A percentile compares a stretch with the other conserved stretches of the same genome.
phyloP scores from a whole-genome alignment of 2,888 invertebrate species.

The Nymphalis c-album region DNA sequence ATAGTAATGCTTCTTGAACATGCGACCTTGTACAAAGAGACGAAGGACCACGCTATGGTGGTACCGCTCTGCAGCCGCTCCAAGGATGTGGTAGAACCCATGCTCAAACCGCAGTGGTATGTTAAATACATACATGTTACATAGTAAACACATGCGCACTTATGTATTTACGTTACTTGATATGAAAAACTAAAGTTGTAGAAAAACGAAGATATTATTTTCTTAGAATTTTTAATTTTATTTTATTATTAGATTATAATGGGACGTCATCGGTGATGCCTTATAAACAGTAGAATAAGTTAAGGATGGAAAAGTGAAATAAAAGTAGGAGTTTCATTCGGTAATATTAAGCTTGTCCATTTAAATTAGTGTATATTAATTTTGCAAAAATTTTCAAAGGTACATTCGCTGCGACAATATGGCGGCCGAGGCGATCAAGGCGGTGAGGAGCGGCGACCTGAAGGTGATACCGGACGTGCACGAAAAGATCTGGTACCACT shows the following conservation, averaged over 20 bases:
- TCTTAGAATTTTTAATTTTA: no score
- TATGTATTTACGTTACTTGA: no score
- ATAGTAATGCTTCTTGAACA: slow-evolving; percentile 89
- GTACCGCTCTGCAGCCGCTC: slow-evolving; percentile 97
- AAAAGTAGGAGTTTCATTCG: not conserved
- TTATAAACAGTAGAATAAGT: no score
- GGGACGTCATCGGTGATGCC: no score
- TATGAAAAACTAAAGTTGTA: no score
- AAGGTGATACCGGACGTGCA: slow-evolving; percentile 95
- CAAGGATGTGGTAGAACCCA: slow-evolving; percentile 97
- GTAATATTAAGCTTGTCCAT: not conserved
- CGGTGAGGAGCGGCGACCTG: slow-evolving; percentile 89
- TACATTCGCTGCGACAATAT: slow-evolving; percentile 94
- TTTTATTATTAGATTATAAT: no score
- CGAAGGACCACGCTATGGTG: slow-evolving; percentile 96
- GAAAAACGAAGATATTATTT: no score
- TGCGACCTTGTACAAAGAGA: slow-evolving; percentile 87
- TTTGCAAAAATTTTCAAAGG: slow-evolving; percentile 58
- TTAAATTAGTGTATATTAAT: not conserved
- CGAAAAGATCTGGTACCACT: slow-evolving; percentile 95
- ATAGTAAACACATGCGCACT: no score
- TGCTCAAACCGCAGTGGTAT: slow-evolving; percentile 98
- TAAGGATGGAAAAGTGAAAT: not conserved
- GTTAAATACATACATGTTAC: slow-evolving; percentile 26
- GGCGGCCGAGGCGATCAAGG: slow-evolving; percentile 92